These are phyloP conservation scores for Macrochelys suwanniensis DNA, from an alignment of 2,797 vertebrate genomes.

Conservation along the genomic window DNA sequence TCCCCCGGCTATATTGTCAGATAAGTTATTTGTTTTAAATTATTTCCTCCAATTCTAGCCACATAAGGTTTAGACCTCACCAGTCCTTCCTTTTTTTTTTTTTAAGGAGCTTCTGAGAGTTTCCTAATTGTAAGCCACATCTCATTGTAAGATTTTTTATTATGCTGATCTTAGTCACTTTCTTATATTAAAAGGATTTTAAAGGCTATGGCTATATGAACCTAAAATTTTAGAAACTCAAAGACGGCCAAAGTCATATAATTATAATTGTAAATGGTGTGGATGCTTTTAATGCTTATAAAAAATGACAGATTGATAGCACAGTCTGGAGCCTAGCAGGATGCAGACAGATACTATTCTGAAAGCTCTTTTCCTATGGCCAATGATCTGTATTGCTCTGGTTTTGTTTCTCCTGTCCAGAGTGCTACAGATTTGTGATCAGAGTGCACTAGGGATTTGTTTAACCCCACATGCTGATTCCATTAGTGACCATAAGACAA, in stretches of 20 bases:
- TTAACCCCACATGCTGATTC: background rate
- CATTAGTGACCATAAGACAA: background rate
- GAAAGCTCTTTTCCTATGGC: background rate
- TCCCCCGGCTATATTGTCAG: accelerated
- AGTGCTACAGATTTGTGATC: background rate
- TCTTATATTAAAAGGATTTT: background rate
- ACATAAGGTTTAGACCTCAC: accelerated
- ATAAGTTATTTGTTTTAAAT: background rate
- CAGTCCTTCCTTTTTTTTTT: background rate
- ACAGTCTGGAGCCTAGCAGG: background rate
- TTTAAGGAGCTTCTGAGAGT: background rate
- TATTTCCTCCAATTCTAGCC: background rate
- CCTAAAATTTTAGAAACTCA: background rate
- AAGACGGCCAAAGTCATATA: background rate
- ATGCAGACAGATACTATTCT: background rate
- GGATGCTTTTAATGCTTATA: background rate
- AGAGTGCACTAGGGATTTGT: background rate
- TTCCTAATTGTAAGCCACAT: background rate
- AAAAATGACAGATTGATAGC: background rate
- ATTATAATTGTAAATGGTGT: background rate
- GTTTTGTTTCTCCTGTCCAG: background rate
- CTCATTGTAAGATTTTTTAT: background rate
- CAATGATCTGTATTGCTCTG: background rate
- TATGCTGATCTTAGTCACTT: background rate
- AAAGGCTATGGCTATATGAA: background rate